These are phyloP conservation scores for Maniola jurtina DNA, from an alignment of 1,140 invertebrate genomes.

Conservation along the genomic window DNA sequence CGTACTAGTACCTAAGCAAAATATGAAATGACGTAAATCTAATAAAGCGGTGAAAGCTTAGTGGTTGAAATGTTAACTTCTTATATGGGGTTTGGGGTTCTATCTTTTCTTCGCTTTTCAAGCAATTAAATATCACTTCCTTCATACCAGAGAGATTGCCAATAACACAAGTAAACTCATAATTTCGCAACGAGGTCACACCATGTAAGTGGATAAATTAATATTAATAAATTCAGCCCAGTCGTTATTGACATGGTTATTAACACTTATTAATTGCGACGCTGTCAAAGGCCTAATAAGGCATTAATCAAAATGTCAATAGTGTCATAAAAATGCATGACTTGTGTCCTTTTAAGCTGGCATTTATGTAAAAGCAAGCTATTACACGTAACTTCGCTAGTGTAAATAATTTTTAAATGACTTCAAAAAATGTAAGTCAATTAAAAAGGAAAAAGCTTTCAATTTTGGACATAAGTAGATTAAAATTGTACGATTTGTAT, in stretches of 20 bases:
- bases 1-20: too few species aligned
- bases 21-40: too few species aligned
- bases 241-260: not conserved
- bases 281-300: not conserved
- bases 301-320: constrained; percentile 1
- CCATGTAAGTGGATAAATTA: not conserved
- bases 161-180: not conserved
- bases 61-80: too few species aligned
- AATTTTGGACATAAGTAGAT: too few species aligned
- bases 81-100: too few species aligned
- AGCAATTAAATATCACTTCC: too few species aligned
- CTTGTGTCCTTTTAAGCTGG: constrained; percentile 1
- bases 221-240: not conserved
- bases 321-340: constrained; percentile 1
- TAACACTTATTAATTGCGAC: constrained; percentile 1
- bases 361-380: constrained; percentile 1
- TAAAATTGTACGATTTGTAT: too few species aligned
- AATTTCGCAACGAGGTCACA: not conserved
- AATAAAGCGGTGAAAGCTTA: too few species aligned
- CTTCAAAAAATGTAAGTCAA: not conserved
- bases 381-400: not conserved
- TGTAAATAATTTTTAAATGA: not conserved
- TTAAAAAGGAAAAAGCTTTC: too few species aligned
- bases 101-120: too few species aligned
- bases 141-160: too few species aligned